Conservation (phyloP, 2,888 invertebrate genomes). For the Cephus rjabovi region DNA sequence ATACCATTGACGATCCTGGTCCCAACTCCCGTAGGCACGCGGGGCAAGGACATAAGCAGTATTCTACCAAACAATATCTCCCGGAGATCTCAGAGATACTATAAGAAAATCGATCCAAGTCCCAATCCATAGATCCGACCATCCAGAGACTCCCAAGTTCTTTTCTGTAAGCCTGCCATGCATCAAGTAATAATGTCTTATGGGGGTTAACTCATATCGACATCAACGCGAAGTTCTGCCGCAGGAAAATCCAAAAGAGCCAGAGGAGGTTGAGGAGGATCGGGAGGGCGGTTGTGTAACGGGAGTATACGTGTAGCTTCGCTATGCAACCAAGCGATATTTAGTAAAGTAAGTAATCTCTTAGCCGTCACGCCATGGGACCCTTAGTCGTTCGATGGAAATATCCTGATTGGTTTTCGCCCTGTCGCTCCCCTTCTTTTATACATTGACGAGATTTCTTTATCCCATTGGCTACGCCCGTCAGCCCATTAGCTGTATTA, state of each 20-base stretch:
- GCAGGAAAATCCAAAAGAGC: background rate
- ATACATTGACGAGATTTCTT: conserved; percentile 15
- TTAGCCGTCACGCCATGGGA: conserved; percentile 60
- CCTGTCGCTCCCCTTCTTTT: conserved; percentile 35
- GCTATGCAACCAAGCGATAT: conserved; percentile 41
- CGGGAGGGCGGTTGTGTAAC: background rate
- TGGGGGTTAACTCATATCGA: too few relatives aligned
- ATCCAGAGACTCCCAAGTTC: background rate
- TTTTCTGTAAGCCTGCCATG: background rate
- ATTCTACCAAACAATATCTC: background rate
- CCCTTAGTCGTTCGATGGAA: conserved; percentile 38
- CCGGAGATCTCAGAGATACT: background rate
- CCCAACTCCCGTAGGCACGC: background rate
- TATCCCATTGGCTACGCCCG: conserved; percentile 10
- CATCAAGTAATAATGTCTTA: too few relatives aligned
- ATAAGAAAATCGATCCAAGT: background rate
- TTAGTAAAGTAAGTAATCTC: conserved; percentile 61
- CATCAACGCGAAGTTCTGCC: too few relatives aligned
- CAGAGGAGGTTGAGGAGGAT: background rate
- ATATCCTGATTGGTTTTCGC: conserved; percentile 57
- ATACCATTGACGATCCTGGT: background rate
- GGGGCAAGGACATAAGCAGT: background rate
- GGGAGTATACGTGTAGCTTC: conserved; percentile 11
- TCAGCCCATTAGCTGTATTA: conserved; percentile 13
- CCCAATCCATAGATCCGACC: background rate